Base-by-base conservation (phyloP, 2,888 invertebrate species). In the Tenodera sinensis region DNA sequence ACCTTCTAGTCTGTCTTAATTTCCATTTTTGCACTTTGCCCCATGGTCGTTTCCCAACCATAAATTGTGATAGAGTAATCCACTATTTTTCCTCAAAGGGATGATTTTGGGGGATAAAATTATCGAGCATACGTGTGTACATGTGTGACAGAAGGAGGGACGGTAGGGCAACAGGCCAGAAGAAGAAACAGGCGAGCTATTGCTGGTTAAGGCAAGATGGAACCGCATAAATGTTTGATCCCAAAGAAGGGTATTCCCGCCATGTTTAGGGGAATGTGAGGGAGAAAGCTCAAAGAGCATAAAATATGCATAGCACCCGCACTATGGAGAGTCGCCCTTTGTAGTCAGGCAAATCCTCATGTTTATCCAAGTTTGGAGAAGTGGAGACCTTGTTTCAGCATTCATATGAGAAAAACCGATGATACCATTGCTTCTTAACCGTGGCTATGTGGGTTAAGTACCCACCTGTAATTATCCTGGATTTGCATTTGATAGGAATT, bases 181-280 rank as follows among this genome's bases (percentile, higher is more conserved):
- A n/a, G 27, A 47, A 85, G 85, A 47, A 42, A 47, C 47, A 47
- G 12, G 47, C 30, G 85, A 71, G 54, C 54, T 71, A 71, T 71
- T 71, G 54, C 54, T 71, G 54, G 54, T 71, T 71, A 71, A 71
- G 54, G 54, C 54, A 71, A 71, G 85, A 47, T 71, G 34, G 87
- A 83, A 83, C 87, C 83, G 27, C 83, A 87, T 87, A 87, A 87
- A 87, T 87, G 87, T 83, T 87, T 87, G 83, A 87, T 87, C 87
- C 83, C 83, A 12, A 34, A 12, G 83, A 83, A 81, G 87, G 28
- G 28, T 25, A 81, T 71, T 28, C 28, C 71, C 25, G 81, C 28
- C 71, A 30, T 54, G 12, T 84, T 84, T 28, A 30, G 30, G 84
- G 84, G 47, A 42, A 47, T 85, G 34, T 85, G 47, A 47, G 47